Conservation (phyloP, 2,888 invertebrate species). For the Dryococelus australis region DNA sequence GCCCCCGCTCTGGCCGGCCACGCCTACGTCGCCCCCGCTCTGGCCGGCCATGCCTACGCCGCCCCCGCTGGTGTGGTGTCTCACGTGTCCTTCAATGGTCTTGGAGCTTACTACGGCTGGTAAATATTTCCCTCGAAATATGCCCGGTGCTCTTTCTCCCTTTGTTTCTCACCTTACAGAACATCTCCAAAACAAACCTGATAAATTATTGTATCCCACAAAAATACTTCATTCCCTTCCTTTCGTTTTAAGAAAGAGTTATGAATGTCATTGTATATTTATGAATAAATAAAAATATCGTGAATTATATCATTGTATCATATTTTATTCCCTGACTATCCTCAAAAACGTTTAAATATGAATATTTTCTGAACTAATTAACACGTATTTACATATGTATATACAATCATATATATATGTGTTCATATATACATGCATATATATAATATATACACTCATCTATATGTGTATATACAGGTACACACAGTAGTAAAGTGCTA, state of each 20-base stretch:
- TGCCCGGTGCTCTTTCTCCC: not conserved
- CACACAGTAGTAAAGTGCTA: no score
- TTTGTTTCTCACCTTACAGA: not conserved
- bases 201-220: not conserved
- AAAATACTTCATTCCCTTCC: not conserved
- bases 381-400: no score
- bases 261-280: not conserved
- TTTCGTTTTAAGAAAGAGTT: conserved; percentile 28
- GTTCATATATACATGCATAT: no score
- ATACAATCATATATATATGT: no score
- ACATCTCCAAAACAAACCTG: not conserved
- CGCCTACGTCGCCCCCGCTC: conserved; percentile 32
- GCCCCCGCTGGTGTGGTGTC: conserved; percentile 35
- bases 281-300: not conserved
- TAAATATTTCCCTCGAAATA: conserved; percentile 30
- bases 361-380: no score
- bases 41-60: conserved; percentile 34
- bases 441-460: no score
- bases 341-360: no score
- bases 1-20: conserved; percentile 34
- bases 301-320: not conserved
- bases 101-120: conserved; percentile 42
- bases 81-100: conserved; percentile 42
- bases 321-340: not conserved
- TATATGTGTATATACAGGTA: no score